Base-by-base conservation (phyloP, 2,797 vertebrate species). In the Lepus oiostolus region DNA sequence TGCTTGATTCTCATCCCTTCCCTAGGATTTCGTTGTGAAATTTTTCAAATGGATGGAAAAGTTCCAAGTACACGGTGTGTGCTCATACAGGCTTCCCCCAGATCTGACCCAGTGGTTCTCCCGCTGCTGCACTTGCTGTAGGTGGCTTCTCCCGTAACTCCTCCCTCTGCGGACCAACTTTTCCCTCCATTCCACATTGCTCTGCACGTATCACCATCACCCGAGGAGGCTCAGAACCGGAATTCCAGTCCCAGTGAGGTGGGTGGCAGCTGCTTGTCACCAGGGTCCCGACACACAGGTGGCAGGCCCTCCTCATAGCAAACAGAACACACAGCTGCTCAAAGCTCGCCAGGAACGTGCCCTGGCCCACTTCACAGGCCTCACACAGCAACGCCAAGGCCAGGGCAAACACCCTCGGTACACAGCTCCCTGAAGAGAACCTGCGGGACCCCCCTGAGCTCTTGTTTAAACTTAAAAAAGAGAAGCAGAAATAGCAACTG, bases 221-320 rank as follows among this genome's bases (percentile, higher is more conserved):
- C n/a, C 67, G 85, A 42, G 67, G 67, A 42, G n/a, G 77, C 42
- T 6, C 0, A 6, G 71, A 4, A 22, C 5, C 62, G 60, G 47
- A 47, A 38, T 3, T 60, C 1, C 0, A 42, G 21, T 5, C 52
- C 72, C 47, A 3, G 5, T 0, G 24, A 0, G 5, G 28, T 68
- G 5, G 8, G 7, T 8, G 5, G 58, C 7, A 58, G 22, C 9
- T 72, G 47, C 12, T 4, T 2, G 5, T 38, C 21, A 22, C 14
- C n/a, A 24, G 26, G 17, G 2, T 70, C 58, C 26, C 32, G 19
- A 47, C n/a, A 3, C 60, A 2, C 3, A 21, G 38, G 7, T 19
- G 13, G 60, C 16, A 84, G 67, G 32, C 50, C 17, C 54, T 74
- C 5, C 0, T 13, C 26, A 35, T 68, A 32, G 35, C 79, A 70